These are phyloP conservation scores for Aptenodytes patagonicus DNA, from an alignment of 2,113 vertebrate species.

Conservation along the genomic window DNA sequence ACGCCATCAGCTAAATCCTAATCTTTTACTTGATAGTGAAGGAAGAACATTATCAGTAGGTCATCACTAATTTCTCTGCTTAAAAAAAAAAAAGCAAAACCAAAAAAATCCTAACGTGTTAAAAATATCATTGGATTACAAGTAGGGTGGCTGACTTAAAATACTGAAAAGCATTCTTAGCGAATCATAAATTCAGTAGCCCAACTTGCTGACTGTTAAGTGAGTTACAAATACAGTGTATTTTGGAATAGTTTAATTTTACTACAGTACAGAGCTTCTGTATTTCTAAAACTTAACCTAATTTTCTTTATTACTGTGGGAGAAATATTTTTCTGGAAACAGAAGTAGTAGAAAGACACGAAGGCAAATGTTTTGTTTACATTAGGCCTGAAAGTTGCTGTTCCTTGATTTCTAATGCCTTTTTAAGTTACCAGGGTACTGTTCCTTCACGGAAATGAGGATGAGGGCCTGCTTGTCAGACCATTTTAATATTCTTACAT, in stretches of 20 bases:
- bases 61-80: background rate
- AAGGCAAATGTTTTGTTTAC: background rate
- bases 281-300: conserved; percentile 54
- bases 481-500: background rate
- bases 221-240: background rate
- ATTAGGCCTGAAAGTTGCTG: background rate
- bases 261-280: background rate
- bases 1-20: background rate
- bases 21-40: background rate
- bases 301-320: conserved; percentile 21
- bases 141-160: background rate
- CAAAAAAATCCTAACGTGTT: background rate
- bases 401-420: background rate
- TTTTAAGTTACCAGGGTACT: background rate
- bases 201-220: background rate
- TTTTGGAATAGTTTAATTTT: conserved; percentile 37
- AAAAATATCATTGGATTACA: background rate
- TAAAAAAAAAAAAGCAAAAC: background rate
- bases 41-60: background rate
- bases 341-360: background rate
- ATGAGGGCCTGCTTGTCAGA: background rate
- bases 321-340: background rate
- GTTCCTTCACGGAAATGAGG: background rate
- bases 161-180: background rate
- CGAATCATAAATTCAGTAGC: background rate